Base-by-base conservation (phyloP, 2,113 vertebrate species). In the Lepisosteus osseus region DNA sequence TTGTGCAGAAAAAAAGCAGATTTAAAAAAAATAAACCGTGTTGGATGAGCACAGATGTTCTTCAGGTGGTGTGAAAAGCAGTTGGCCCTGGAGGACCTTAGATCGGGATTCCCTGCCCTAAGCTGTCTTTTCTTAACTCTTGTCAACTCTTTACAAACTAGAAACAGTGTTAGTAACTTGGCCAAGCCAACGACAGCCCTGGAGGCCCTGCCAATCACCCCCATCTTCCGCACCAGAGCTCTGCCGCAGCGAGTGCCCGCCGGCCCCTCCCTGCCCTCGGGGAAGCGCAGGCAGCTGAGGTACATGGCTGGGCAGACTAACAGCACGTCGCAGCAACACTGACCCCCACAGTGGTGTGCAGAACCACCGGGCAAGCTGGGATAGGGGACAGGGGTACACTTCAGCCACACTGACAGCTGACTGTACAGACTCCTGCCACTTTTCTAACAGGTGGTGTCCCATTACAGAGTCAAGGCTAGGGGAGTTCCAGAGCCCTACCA, bases 191-290 rank as follows among this genome's bases (percentile, higher is more conserved):
- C 61, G 63, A 76, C 75, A 47, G 78, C 78, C 62, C 71, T 79
- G 67, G 78, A 79, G 71, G 78, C 78, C 15, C 72, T 79, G 71
- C 62, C 54, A 65, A 80, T 78, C 70, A 69, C 71, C 57, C 76
- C 78, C 69, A 70, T 80, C 70, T 67, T 78, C 57, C 71, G 51
- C 72, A 71, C 83, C 57, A 70, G 69, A 74, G 72, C 61, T n/a
- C 68, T 75, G 73, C 61, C 72, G 17, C 71, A 67, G 74, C 73
- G 72, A 80, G 69, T 61, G 44, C 65, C 51, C 44, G 8, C 61
- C 54, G 43, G 70, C 73, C 72, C 63, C 59, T 29, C 63, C 66
- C 55, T 66, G 64, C 74, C 62, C 3, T 11, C 9, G 72, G 71
- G 76, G 71, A 78, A 74, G 74, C 45, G 45, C 51, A 74, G 68